Percentiles rank a stretch among this genome's conserved stretches.
Evolutionary conservation across 2,113 vertebrate genomes (phyloP).

Genomic region (Urocolius indicus): DNA sequence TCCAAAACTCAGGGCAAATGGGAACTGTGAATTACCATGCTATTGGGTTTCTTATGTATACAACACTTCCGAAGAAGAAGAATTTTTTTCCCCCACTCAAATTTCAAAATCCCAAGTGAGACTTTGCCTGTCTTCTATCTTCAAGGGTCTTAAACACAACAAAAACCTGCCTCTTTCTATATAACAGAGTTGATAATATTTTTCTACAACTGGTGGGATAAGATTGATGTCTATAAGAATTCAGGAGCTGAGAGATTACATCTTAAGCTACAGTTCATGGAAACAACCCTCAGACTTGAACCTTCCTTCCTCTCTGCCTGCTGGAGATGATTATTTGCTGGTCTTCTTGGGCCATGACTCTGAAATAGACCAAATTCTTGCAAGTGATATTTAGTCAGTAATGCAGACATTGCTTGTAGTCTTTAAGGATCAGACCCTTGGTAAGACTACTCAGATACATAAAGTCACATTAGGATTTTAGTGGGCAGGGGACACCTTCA

Average conservation of each 20-base stretch:
- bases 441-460: neutral
- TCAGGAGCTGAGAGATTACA: neutral
- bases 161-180: neutral
- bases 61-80: neutral
- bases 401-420: neutral
- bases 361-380: neutral
- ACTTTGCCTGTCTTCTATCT: neutral
- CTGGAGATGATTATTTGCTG: neutral
- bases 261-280: neutral
- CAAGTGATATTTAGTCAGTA: neutral
- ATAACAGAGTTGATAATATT: neutral
- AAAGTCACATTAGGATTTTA: conserved; percentile 11
- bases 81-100: neutral
- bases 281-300: neutral
- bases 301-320: neutral
- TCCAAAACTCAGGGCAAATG: neutral
- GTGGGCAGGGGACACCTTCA: neutral
- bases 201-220: neutral
- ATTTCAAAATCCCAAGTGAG: neutral
- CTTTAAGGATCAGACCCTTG: neutral
- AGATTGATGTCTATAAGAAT: neutral
- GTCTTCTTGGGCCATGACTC: neutral
- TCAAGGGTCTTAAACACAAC: neutral
- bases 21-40: neutral
- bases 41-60: neutral